A percentile compares a stretch with the other conserved stretches of the same genome.
These are phyloP conservation scores for Ceratitis capitata DNA, from an alignment of 1,140 invertebrate species.

Conservation along the genomic window DNA sequence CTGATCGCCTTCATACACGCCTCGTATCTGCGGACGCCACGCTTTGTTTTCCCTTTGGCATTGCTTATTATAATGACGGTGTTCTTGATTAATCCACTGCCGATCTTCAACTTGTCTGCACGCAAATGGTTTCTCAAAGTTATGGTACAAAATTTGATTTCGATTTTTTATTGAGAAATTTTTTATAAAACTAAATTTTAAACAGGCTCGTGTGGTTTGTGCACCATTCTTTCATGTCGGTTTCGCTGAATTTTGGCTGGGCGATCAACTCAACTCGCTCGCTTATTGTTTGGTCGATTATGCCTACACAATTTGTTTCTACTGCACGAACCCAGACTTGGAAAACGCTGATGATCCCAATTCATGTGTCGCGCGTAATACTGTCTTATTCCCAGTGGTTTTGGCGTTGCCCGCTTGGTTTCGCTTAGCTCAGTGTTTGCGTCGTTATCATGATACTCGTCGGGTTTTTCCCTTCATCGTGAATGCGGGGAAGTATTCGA, in stretches of 20 bases:
- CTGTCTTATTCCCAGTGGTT: slow-evolving; percentile 69
- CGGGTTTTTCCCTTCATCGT: slow-evolving; percentile 75
- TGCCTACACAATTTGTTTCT: slow-evolving; percentile 79
- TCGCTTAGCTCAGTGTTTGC: slow-evolving; percentile 85
- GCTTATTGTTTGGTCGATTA: slow-evolving; percentile 81
- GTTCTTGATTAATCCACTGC: slow-evolving; percentile 74
- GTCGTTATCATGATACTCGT: slow-evolving; percentile 75
- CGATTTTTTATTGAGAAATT: neutral
- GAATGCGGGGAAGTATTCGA: slow-evolving; percentile 87
- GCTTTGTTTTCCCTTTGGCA: slow-evolving; percentile 72
- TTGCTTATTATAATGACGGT: slow-evolving; percentile 70
- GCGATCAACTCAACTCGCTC: slow-evolving; percentile 89
- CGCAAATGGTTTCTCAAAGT: slow-evolving; percentile 64
- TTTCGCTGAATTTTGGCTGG: slow-evolving; percentile 95
- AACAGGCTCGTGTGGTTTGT: slow-evolving; percentile 73
- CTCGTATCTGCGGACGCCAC: slow-evolving; percentile 68
- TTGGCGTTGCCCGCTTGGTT: slow-evolving; percentile 86
- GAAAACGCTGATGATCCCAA: slow-evolving; percentile 56
- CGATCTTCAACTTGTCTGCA: slow-evolving; percentile 72
- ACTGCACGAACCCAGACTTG: slow-evolving; percentile 68
- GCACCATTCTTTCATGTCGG: slow-evolving; percentile 87
- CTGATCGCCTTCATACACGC: slow-evolving; percentile 67
- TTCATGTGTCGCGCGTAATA: slow-evolving; percentile 48
- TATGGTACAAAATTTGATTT: slow-evolving; percentile 48
- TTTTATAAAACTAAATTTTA: neutral